Evolutionary conservation across 2,113 vertebrate species (phyloP).

Genomic region (Galemys pyrenaicus): DNA sequence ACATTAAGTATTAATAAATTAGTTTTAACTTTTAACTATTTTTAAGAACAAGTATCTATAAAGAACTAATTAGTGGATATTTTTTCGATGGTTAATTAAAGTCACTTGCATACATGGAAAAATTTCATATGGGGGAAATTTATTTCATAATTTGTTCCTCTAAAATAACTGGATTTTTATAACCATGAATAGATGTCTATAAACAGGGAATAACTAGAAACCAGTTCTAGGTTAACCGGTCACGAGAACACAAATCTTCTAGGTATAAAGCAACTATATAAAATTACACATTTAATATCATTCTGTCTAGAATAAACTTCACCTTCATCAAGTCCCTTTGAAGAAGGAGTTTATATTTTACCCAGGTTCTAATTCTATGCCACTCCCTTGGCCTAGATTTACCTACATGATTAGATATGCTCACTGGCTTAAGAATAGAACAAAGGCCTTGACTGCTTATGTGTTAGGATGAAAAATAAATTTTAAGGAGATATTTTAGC

Average conservation of each 20-base stretch:
- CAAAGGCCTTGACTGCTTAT: neutral
- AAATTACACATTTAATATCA: neutral
- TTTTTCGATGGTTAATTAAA: neutral
- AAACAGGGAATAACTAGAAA: neutral
- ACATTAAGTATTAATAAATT: neutral
- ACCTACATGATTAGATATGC: neutral
- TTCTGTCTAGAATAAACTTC: neutral
- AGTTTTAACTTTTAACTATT: neutral
- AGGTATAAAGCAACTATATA: neutral
- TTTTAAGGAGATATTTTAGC: slow-evolving; percentile 1
- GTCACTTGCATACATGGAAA: neutral
- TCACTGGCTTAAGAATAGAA: slow-evolving; percentile 20
- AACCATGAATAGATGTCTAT: neutral
- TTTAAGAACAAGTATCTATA: neutral
- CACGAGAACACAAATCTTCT: neutral
- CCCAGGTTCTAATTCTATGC: neutral
- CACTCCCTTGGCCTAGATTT: neutral
- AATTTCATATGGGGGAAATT: neutral
- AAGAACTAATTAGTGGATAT: neutral
- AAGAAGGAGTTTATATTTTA: neutral
- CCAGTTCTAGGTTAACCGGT: neutral
- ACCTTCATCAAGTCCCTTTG: neutral
- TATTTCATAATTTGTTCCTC: neutral
- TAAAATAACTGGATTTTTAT: neutral
- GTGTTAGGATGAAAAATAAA: slow-evolving; percentile 35